Conservation (phyloP, 2,888 invertebrate genomes). For the Gymnocheta viridis region DNA sequence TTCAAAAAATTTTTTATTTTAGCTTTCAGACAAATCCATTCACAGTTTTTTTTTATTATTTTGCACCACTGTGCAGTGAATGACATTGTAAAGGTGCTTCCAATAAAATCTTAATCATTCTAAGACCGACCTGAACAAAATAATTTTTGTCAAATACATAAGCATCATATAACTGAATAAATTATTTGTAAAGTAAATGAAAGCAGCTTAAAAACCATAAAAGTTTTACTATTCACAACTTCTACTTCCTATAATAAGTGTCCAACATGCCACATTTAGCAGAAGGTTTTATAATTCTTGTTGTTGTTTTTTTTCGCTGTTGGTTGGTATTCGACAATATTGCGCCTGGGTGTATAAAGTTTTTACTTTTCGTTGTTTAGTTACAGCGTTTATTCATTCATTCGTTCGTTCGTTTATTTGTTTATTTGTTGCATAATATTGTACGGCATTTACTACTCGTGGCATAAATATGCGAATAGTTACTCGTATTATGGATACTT, state of each 20-base stretch:
- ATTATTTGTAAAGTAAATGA: background rate
- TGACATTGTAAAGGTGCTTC: constrained; percentile 28
- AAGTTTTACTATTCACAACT: background rate
- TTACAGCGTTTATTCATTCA: background rate
- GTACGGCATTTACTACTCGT: constrained; percentile 17
- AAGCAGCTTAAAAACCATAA: background rate
- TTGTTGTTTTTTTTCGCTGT: constrained; percentile 14
- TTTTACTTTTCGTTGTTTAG: background rate
- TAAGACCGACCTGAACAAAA: constrained; percentile 38
- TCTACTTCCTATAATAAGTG: constrained; percentile 8
- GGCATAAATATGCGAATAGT: constrained; percentile 7
- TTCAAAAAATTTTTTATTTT: too few species aligned
- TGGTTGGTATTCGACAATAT: constrained; percentile 21
- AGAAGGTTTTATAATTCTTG: constrained; percentile 52
- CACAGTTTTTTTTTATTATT: too few species aligned
- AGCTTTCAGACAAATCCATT: too few species aligned
- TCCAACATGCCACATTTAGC: background rate
- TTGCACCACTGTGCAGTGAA: too few species aligned
- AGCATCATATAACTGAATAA: background rate
- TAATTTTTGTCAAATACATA: background rate
- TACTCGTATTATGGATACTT: constrained; percentile 28
- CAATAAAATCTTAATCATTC: constrained; percentile 1
- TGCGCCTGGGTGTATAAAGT: constrained; percentile 44
- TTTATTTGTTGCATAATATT: constrained; percentile 33
- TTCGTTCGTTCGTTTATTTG: constrained; percentile 10